Evolutionary conservation across 2,797 vertebrate species (phyloP).

Genomic region (Lithobates sylvaticus): DNA sequence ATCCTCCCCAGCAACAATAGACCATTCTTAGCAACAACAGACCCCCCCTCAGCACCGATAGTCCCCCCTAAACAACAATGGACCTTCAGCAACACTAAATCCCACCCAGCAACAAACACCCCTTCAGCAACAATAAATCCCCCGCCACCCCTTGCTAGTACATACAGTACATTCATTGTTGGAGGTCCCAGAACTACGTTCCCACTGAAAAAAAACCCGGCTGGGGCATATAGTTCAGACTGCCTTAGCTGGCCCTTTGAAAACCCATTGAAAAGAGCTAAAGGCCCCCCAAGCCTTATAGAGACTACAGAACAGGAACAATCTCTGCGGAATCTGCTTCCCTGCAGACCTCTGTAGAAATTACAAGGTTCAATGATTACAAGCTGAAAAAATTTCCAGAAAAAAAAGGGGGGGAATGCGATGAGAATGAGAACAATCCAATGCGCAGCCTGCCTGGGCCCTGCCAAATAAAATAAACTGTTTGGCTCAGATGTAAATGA

Average conservation of each 20-base stretch:
- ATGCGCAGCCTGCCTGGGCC: not conserved
- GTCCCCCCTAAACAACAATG: no score
- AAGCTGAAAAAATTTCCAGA: conserved; percentile 22
- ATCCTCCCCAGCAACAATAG: no score
- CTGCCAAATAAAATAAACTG: conserved; percentile 46
- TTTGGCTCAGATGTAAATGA: conserved; percentile 38
- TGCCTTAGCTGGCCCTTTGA: not conserved
- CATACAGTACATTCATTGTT: no score
- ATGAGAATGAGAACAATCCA: conserved; percentile 22
- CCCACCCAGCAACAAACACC: no score
- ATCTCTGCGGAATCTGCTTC: not conserved
- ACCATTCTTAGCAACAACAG: no score
- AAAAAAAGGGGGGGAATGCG: not conserved
- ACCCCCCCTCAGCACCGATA: no score
- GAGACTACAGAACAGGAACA: not conserved
- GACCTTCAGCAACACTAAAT: no score
- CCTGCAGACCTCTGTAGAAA: conserved; percentile 1
- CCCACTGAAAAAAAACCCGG: no score
- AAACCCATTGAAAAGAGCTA: not conserved
- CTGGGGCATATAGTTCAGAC: not conserved
- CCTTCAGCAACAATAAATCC: no score
- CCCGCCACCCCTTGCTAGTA: no score
- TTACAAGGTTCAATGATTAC: conserved; percentile 30
- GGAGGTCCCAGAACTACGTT: no score
- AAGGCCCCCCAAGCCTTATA: not conserved